Percentiles rank a stretch among this genome's conserved stretches.
Evolutionary conservation across 2,113 vertebrate species (phyloP).

Genomic region (Corvus moneduloides): DNA sequence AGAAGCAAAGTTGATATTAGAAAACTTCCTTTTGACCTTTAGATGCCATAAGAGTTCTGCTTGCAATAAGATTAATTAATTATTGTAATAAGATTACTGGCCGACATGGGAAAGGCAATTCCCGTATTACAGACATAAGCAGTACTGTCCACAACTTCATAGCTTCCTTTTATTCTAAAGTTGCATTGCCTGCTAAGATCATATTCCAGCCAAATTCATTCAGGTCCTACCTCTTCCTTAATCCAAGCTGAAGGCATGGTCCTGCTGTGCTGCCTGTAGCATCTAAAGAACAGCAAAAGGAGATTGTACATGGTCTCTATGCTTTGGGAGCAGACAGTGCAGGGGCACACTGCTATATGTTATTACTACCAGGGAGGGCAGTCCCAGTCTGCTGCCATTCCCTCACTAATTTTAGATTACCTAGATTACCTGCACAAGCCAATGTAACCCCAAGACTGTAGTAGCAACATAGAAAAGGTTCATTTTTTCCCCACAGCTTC

Average conservation of each 20-base stretch:
- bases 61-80: not conserved
- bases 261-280: not conserved
- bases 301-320: not conserved
- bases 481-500: not conserved
- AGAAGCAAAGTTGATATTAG: not conserved
- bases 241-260: not conserved
- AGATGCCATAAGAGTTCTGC: not conserved
- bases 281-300: not conserved
- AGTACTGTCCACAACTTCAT: not conserved
- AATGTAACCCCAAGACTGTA: not conserved
- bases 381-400: not conserved
- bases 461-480: not conserved
- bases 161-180: not conserved
- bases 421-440: not conserved
- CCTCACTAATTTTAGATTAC: not conserved
- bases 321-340: not conserved
- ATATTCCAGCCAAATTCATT: not conserved
- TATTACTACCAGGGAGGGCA: not conserved
- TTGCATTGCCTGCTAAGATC: not conserved
- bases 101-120: not conserved
- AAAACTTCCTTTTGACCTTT: not conserved
- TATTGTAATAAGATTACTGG: not conserved
- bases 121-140: not conserved
- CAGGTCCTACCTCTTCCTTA: not conserved
- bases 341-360: not conserved